phyloP scores from a whole-genome alignment of 2,797 vertebrate species.

The Squalus acanthias region DNA sequence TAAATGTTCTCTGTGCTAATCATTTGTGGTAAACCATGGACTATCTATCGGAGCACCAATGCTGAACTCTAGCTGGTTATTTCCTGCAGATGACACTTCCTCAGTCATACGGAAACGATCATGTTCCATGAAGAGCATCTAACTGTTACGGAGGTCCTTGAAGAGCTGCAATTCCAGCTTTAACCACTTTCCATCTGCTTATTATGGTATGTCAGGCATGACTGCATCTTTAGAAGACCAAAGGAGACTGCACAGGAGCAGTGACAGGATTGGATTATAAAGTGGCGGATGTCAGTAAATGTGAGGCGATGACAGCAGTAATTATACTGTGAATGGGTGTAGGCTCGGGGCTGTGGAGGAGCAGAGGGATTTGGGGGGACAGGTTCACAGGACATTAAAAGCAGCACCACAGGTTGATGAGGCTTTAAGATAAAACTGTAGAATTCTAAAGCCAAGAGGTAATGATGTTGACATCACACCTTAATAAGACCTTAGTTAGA shows the following conservation, averaged over 20 bases:
- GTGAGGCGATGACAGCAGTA: too few species aligned
- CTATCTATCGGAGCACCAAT: not conserved
- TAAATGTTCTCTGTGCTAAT: too few species aligned
- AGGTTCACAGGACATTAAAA: not conserved
- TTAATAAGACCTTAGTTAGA: not conserved
- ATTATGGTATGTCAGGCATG: not conserved
- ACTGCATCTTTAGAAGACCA: too few species aligned
- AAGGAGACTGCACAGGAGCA: not conserved
- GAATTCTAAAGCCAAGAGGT: not conserved
- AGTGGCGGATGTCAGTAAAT: not conserved
- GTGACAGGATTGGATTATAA: not conserved
- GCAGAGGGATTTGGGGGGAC: not conserved
- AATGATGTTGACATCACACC: not conserved
- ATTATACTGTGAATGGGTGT: not conserved
- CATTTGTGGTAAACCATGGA: not conserved
- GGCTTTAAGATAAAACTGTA: not conserved
- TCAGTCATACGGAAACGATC: too few species aligned
- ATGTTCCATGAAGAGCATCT: not conserved
- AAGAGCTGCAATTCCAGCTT: not conserved
- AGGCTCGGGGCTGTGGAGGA: not conserved
- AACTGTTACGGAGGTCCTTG: not conserved
- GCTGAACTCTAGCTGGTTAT: not conserved
- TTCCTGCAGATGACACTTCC: not conserved
- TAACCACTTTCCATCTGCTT: not conserved
- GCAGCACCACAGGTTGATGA: too few species aligned